Evolutionary conservation across 2,113 vertebrate species (phyloP).

Genomic region (Etheostoma spectabile): DNA sequence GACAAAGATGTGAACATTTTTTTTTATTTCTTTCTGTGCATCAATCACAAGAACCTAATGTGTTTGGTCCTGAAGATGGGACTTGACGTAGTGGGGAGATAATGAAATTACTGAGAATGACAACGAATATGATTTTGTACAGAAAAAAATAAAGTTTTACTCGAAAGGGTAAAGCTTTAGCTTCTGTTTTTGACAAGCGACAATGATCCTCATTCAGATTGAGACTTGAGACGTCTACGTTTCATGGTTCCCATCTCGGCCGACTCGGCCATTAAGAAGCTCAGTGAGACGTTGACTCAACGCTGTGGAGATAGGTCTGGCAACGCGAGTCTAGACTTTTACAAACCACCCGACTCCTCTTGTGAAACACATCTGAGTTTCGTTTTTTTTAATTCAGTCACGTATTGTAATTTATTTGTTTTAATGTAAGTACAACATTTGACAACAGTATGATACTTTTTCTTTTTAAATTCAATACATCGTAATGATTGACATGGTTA

Average conservation of each 20-base stretch:
- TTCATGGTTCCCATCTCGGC: background rate
- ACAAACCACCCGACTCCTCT: background rate
- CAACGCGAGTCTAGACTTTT: background rate
- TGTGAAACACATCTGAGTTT: background rate
- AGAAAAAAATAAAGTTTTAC: conserved; percentile 79
- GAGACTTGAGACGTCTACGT: background rate
- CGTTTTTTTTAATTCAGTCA: too few species aligned
- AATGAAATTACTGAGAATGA: conserved; percentile 67
- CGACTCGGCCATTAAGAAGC: background rate
- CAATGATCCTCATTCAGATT: background rate
- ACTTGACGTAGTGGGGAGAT: conserved; percentile 52
- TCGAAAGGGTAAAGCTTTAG: conserved; percentile 46
- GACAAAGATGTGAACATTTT: conserved; percentile 74
- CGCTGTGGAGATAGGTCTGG: too few species aligned
- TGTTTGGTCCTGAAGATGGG: conserved; percentile 49
- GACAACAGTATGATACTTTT: background rate
- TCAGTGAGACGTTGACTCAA: background rate
- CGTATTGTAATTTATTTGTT: background rate
- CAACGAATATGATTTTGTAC: conserved; percentile 83
- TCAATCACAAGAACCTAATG: conserved; percentile 59
- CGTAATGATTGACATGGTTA: background rate
- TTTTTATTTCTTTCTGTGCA: conserved; percentile 29
- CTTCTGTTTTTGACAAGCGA: background rate
- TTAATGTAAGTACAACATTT: conserved; percentile 24
- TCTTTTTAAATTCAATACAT: conserved; percentile 9